These are phyloP conservation scores for Stramonita haemastoma DNA, from an alignment of 2,888 invertebrate genomes.

Conservation along the genomic window DNA sequence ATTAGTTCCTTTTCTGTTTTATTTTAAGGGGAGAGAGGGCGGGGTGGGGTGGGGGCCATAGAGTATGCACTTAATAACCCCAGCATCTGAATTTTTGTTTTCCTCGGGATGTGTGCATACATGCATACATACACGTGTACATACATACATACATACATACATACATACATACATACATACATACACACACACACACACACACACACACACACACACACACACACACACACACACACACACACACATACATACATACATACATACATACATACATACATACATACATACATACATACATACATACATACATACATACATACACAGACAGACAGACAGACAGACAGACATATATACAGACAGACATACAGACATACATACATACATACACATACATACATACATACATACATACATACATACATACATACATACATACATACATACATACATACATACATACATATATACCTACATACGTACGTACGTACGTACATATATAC, in stretches of 20 bases:
- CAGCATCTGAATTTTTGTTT: too few species aligned
- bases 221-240: too few species aligned
- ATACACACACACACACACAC: too few species aligned
- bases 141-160: too few species aligned
- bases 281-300: neutral
- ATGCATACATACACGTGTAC: too few species aligned
- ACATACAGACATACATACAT: constrained; percentile 3
- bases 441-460: neutral
- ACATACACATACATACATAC: neutral
- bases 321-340: neutral
- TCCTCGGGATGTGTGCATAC: too few species aligned
- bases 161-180: too few species aligned
- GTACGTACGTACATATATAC: neutral
- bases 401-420: constrained; percentile 4
- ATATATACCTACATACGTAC: neutral
- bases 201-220: too few species aligned
- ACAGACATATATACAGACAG: neutral
- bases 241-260: neutral
- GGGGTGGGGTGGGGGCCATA: neutral
- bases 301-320: constrained; percentile 8
- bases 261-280: too few species aligned
- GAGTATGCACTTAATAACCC: too few species aligned
- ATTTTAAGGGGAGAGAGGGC: neutral
- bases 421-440: constrained; percentile 16
- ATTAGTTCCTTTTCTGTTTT: neutral